Evolutionary conservation across 2,797 vertebrate species (phyloP).

Genomic region (Anabacerthia variegaticeps): DNA sequence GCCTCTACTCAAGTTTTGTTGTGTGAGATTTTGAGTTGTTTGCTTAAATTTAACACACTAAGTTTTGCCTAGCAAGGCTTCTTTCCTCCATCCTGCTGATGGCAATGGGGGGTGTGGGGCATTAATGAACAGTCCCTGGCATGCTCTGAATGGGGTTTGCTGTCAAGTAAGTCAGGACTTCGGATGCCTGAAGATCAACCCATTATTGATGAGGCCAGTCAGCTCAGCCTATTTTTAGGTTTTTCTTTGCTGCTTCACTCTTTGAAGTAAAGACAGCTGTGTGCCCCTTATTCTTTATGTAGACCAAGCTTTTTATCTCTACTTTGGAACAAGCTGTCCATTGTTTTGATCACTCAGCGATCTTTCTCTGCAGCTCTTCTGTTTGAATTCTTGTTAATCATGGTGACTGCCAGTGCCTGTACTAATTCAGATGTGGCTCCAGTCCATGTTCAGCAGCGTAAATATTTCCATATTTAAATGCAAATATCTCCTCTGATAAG

Average conservation of each 20-base stretch:
- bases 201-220: background rate
- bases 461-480: constrained; percentile 41
- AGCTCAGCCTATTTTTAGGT: constrained; percentile 21
- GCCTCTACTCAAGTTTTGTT: background rate
- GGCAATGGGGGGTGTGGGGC: background rate
- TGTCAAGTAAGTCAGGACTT: constrained; percentile 28
- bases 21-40: background rate
- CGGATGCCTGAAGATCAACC: constrained; percentile 11
- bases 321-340: constrained; percentile 25
- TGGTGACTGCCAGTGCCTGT: background rate
- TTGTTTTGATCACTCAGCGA: constrained; percentile 29
- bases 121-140: constrained; percentile 38
- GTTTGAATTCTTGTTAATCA: background rate
- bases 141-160: constrained; percentile 18
- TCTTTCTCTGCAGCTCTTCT: background rate
- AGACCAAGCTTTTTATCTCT: constrained; percentile 19
- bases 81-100: background rate
- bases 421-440: constrained; percentile 1
- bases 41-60: background rate
- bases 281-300: background rate
- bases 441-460: background rate
- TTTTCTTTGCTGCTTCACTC: constrained; percentile 1
- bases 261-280: constrained; percentile 60
- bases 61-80: background rate
- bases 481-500: background rate